phyloP scores from a whole-genome alignment of 2,113 vertebrate species.

The Polypterus bichir region DNA sequence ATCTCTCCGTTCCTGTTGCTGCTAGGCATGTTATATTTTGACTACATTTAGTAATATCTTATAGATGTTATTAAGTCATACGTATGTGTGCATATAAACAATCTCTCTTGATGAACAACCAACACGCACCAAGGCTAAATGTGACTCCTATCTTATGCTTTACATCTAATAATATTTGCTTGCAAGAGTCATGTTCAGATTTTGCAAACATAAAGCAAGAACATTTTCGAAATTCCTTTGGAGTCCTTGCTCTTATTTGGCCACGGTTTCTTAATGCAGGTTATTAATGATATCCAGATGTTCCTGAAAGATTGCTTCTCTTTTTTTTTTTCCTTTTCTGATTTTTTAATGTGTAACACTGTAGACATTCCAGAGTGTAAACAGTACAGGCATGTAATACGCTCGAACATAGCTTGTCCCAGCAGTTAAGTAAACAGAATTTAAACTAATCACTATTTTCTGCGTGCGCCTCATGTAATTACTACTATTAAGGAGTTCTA shows the following conservation, averaged over 20 bases:
- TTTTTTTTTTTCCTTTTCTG: slow-evolving; percentile 19
- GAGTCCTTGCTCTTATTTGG: slow-evolving; percentile 16
- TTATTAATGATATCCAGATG: slow-evolving; percentile 36
- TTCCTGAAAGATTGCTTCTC: slow-evolving; percentile 15
- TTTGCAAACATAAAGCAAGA: slow-evolving; percentile 19
- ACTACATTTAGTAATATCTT: slow-evolving; percentile 27
- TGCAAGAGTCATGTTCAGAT: slow-evolving; percentile 15
- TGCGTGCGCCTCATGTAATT: slow-evolving; percentile 19
- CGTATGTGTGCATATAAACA: slow-evolving; percentile 14
- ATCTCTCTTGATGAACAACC: slow-evolving; percentile 17
- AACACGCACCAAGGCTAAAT: slow-evolving; percentile 15
- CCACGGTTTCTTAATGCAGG: slow-evolving; percentile 29
- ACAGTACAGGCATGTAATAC: slow-evolving; percentile 18
- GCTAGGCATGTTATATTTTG: too few species aligned
- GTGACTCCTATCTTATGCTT: slow-evolving; percentile 19
- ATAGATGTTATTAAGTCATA: slow-evolving; percentile 17
- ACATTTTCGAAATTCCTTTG: slow-evolving; percentile 20
- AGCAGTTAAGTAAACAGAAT: slow-evolving; percentile 23
- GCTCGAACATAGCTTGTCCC: slow-evolving; percentile 16
- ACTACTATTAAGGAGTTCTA: slow-evolving; percentile 6
- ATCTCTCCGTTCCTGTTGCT: too few species aligned
- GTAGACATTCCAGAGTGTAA: slow-evolving; percentile 16
- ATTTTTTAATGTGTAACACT: slow-evolving; percentile 13
- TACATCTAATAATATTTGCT: slow-evolving; percentile 22
- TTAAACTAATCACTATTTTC: slow-evolving; percentile 28